Evolutionary conservation across 2,113 vertebrate species (phyloP).

Genomic region (Chelonoidis abingdonii): DNA sequence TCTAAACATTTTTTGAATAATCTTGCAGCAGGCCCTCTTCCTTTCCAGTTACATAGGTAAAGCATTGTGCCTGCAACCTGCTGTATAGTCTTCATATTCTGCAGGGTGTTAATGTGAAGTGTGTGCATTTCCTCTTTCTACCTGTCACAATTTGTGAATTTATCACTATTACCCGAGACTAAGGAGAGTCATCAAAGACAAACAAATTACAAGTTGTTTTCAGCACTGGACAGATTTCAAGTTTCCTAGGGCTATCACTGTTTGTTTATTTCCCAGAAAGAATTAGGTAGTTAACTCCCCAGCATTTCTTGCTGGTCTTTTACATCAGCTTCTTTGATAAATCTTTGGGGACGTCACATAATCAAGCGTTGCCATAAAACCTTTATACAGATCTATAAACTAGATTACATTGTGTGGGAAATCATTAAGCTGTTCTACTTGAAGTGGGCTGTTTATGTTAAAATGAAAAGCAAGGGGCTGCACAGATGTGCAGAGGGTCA

Average conservation of each 20-base stretch:
- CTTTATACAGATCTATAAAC: conserved; percentile 75
- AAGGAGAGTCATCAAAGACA: conserved; percentile 49
- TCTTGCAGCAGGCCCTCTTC: background rate
- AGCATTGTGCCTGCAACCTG: background rate
- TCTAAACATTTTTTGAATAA: background rate
- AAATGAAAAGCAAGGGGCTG: background rate
- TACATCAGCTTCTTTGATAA: conserved; percentile 80
- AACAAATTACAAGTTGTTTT: conserved; percentile 55
- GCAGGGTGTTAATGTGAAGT: background rate
- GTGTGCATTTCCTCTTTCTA: conserved; percentile 19
- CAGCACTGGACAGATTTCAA: conserved; percentile 10
- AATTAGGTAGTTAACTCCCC: conserved; percentile 58
- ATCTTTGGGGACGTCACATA: conserved; percentile 74
- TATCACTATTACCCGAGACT: conserved; percentile 38
- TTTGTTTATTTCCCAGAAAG: conserved; percentile 62
- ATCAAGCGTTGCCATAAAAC: conserved; percentile 72
- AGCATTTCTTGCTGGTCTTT: conserved; percentile 74
- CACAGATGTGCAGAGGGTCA: background rate
- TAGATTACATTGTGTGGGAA: conserved; percentile 64
- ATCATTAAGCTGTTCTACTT: conserved; percentile 65
- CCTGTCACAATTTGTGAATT: conserved; percentile 53
- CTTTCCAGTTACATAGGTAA: background rate
- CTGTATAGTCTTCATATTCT: background rate
- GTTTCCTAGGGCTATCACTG: conserved; percentile 53
- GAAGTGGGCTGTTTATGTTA: conserved; percentile 32